Evolutionary conservation across 2,113 vertebrate species (phyloP).

Genomic region (Butorides virescens): DNA sequence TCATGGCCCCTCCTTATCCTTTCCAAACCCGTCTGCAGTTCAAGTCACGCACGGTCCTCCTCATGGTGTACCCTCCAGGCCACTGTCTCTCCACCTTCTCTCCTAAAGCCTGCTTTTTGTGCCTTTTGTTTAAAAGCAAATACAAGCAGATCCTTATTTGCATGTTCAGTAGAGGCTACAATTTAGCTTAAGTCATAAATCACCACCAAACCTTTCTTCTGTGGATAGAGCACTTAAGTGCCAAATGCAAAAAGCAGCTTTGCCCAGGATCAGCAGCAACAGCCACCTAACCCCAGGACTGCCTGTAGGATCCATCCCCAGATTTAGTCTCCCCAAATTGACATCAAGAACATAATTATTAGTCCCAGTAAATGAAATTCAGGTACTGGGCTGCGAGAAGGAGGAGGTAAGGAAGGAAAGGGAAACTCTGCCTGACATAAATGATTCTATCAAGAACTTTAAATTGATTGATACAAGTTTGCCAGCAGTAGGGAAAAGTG

Average conservation of each 20-base stretch:
- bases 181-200: not conserved
- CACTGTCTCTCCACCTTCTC: not conserved
- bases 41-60: not conserved
- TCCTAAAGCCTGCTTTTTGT: not conserved
- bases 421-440: not conserved
- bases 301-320: not conserved
- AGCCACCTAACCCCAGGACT: not conserved
- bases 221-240: not conserved
- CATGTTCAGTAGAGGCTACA: not conserved
- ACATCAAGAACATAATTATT: not conserved
- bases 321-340: not conserved
- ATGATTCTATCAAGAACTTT: slow-evolving; percentile 39
- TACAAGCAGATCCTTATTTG: not conserved
- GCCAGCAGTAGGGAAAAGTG: slow-evolving; percentile 8
- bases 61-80: not conserved
- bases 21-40: not conserved
- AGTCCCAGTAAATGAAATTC: not conserved
- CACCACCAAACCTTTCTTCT: not conserved
- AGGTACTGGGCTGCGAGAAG: not conserved
- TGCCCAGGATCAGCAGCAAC: not conserved
- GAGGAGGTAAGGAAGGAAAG: not conserved
- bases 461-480: slow-evolving; percentile 55
- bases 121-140: not conserved
- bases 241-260: not conserved
- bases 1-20: not conserved